A percentile compares a stretch with the other conserved stretches of the same genome.
These are phyloP conservation scores for Melanotaenia nigrans DNA, from an alignment of 2,797 vertebrate genomes.

Conservation along the genomic window DNA sequence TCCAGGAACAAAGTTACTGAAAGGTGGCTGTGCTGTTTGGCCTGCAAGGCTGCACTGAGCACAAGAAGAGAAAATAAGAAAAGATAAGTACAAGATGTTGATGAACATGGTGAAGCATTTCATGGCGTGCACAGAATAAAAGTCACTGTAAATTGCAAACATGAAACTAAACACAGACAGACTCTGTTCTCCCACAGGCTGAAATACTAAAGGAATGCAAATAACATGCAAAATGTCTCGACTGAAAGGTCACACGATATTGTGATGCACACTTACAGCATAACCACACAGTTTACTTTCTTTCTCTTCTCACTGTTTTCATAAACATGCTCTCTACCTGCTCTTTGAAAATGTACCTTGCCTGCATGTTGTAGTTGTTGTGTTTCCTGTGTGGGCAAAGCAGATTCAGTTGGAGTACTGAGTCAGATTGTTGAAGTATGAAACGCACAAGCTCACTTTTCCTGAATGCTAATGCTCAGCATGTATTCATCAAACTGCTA, in stretches of 20 bases:
- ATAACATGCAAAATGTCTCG: constrained; percentile 65
- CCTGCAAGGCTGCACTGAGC: neutral
- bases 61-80: neutral
- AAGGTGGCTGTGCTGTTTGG: neutral
- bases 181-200: constrained; percentile 42
- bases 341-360: constrained; percentile 55
- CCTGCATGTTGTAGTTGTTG: constrained; percentile 42
- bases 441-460: neutral
- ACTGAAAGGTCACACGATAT: constrained; percentile 72
- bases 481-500: neutral
- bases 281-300: constrained; percentile 40
- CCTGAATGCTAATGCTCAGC: neutral
- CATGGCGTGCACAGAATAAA: constrained; percentile 16
- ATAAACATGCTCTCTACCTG: constrained; percentile 56
- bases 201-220: constrained; percentile 73
- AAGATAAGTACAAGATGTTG: neutral
- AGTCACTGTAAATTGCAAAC: constrained; percentile 47
- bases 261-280: constrained; percentile 50
- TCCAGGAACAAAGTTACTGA: constrained; percentile 4
- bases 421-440: constrained; percentile 12
- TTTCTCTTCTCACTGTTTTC: constrained; percentile 42
- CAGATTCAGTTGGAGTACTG: constrained; percentile 43
- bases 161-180: constrained; percentile 13
- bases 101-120: neutral
- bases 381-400: constrained; percentile 43